Evolutionary conservation across 2,888 invertebrate species (phyloP), one percentile per base, ranked within the genome.

Genomic region (Pandemis corylana): DNA sequence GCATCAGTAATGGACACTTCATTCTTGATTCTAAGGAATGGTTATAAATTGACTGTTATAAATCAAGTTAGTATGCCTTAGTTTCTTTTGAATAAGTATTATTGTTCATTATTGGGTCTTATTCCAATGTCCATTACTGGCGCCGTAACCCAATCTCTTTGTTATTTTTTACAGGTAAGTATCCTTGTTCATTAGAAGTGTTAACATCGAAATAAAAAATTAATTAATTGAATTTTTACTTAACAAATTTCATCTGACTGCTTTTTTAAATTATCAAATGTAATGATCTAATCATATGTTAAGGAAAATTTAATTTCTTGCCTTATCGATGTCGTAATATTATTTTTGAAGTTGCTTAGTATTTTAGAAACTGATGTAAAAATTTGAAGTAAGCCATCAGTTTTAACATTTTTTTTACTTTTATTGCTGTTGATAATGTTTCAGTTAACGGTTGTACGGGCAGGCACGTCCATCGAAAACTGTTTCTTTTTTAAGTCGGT

Each of bases 381-480:
- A 59, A 59, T 59, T 20, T 59, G 59, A 10, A 59, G 59, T 59
- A 28, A 59, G 12, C 28, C 59, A 28, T 12, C 59, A 59, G 28
- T 12, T 59, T 28, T 28, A 53, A 51, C 5, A 28, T 59, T 10
- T 56, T 10, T 56, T 15, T 56, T 56, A 56, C 56, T 56, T 56
- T 59, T 59, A 28, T 59, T 59, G 28, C 59, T 59, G 15, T 9
- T 28, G 28, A 12, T 49, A 20, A 46, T 65, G 20, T 64, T 64
- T 46, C 4, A 36, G 7, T 36, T 66, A 66, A 70, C 74, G 70
- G 74, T 15, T 41, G n/a, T 70, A 12, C 44, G 12, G 28, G 36
- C 46, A 42, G 15, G 69, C 74, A 70, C 74, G 74, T 74, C n/a
- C 7, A 13, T n/a, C n/a, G n/a, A 53, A 68, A 66, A 69, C 68